Base-by-base conservation (phyloP, 2,888 invertebrate genomes). In the Eristalis pertinax region DNA sequence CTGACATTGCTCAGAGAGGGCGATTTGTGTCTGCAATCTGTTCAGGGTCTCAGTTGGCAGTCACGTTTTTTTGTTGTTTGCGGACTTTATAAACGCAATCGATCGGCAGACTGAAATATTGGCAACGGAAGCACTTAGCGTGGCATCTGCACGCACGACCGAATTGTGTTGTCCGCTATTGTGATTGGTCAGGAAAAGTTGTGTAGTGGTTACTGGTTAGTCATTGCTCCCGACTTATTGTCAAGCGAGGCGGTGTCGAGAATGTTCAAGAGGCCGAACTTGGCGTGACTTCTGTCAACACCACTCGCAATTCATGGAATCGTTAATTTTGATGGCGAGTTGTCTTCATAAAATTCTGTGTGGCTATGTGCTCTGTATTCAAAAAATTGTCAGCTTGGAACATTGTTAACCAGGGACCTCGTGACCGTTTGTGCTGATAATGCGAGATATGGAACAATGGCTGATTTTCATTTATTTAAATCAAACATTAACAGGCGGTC, bases 41-140 rank as follows among this genome's bases (percentile, higher is more conserved):
- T 68, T 64, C 29, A 8, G 65, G 68, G 19, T 56, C 22, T 35
- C 7, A 58, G 32, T 69, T 4, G 32, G 58, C 56, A 26, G 70
- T 72, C 70, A 72, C 70, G 60, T 60, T 60, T 70, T 60, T 60
- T 58, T 58, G 3, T 3, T n/a, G 60, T 24, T 38, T 41, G 35
- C 26, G 22, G 68, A 68, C 50, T 68, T 26, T 68, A 19, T 32
- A 67, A 67, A 26, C 32, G 24, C 24, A 26, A n/a, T 62, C 29
- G 62, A 62, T 62, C n/a, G 62, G 26, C 62, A 29, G 62, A 62
- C 50, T 50, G 50, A n/a, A 26, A 72, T 60, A 60, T 72, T 72
- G 70, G 60, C 70, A 72, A 41, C 38, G 60, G 60, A 60, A 72
- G 60, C 58, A 38, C 60, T 70, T 50, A 29, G 15, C n/a, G 68